Percentiles rank a stretch among this genome's conserved stretches.
phyloP scores from a whole-genome alignment of 64 coral and sea anemone genomes.

The Catalaphyllia jardinei region DNA sequence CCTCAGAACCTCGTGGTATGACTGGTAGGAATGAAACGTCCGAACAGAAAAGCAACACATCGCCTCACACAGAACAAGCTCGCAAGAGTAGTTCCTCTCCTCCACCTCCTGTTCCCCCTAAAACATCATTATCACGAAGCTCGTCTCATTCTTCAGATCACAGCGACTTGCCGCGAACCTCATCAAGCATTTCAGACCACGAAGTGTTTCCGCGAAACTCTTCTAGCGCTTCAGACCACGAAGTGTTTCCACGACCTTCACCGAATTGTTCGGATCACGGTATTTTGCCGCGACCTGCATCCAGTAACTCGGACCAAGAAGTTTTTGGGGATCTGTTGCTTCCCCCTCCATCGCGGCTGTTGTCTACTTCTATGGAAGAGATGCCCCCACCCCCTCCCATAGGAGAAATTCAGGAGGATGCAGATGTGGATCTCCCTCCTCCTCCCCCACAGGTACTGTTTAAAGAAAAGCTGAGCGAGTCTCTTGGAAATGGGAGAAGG shows the following conservation, averaged over 20 bases:
- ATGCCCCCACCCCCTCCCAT: slow-evolving; percentile 59
- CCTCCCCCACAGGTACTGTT: slow-evolving; percentile 82
- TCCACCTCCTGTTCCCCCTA: slow-evolving; percentile 45
- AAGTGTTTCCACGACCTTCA: not conserved
- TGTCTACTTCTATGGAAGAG: slow-evolving; percentile 31
- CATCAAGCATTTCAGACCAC: slow-evolving; percentile 14
- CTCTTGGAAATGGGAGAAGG: slow-evolving; percentile 39
- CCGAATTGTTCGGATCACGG: slow-evolving; percentile 4
- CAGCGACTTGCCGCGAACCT: not conserved
- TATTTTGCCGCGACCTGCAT: slow-evolving; percentile 10
- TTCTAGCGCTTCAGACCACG: slow-evolving; percentile 28
- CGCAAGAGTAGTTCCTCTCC: not conserved
- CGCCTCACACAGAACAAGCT: not conserved
- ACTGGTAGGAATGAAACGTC: not conserved
- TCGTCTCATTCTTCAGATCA: slow-evolving; percentile 39
- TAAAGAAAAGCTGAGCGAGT: slow-evolving; percentile 38
- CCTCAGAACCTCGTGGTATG: not conserved
- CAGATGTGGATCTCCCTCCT: slow-evolving; percentile 80
- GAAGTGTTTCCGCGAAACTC: slow-evolving; percentile 20
- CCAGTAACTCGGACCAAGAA: slow-evolving; percentile 23
- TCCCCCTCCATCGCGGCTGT: not conserved
- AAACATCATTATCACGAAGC: not conserved
- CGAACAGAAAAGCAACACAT: not conserved
- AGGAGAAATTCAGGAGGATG: slow-evolving; percentile 38
- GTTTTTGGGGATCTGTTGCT: slow-evolving; percentile 4